Percentiles rank a stretch among this genome's conserved stretches.
Conservation (phyloP, 2,888 invertebrate species). For the Nasonia oneida region DNA sequence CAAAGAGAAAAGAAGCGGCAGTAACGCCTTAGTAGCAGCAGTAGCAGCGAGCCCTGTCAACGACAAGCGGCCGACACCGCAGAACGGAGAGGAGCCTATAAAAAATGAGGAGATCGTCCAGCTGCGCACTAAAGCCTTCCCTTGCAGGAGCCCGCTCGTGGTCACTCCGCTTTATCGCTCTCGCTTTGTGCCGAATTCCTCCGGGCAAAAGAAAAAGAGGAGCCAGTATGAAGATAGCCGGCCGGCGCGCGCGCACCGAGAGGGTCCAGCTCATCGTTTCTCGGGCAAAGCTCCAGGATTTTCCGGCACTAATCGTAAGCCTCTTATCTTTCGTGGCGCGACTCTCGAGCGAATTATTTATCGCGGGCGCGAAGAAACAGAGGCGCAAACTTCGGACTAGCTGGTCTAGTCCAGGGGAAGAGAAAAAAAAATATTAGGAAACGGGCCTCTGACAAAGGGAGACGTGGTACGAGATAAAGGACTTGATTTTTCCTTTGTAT, state of each 20-base stretch:
- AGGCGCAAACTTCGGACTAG: constrained; percentile 3
- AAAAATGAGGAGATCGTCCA: constrained; percentile 26
- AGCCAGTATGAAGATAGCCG: not conserved
- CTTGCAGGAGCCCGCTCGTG: constrained; percentile 1
- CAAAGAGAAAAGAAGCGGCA: not conserved
- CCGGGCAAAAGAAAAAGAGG: not conserved
- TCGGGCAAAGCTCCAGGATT: constrained; percentile 54
- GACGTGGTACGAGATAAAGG: not conserved
- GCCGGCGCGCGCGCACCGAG: not conserved
- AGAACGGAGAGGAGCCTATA: constrained; percentile 17
- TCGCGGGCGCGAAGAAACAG: constrained; percentile 11
- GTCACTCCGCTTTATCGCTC: constrained; percentile 35
- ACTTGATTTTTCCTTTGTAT: constrained; percentile 1
- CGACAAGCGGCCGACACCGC: constrained; percentile 14
- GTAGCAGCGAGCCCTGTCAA: constrained; percentile 1
- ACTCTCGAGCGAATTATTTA: constrained; percentile 50
- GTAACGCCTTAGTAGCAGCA: not conserved
- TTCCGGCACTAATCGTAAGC: constrained; percentile 53
- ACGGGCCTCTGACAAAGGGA: not conserved
- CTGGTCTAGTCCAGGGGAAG: not conserved
- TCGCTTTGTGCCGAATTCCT: constrained; percentile 28
- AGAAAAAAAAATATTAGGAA: not conserved
- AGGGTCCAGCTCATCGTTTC: constrained; percentile 35
- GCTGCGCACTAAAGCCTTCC: constrained; percentile 13
- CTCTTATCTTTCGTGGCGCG: constrained; percentile 38